Evolutionary conservation across 2,888 invertebrate species (phyloP).

Genomic region (Euplexia lucipara): DNA sequence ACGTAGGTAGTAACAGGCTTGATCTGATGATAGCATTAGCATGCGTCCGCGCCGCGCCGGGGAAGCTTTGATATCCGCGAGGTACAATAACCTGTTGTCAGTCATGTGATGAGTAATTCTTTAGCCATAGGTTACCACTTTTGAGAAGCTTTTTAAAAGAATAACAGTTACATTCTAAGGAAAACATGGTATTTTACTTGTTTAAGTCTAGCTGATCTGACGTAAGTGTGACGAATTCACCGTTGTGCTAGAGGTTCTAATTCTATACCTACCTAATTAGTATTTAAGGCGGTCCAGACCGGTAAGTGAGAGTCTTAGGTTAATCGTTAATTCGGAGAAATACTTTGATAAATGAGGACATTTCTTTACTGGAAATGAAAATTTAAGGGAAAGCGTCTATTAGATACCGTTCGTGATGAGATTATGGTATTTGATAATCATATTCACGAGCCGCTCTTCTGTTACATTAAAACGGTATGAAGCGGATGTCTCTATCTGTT

Average conservation of each 20-base stretch:
- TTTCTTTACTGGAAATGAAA: neutral
- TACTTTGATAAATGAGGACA: neutral
- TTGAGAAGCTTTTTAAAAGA: neutral
- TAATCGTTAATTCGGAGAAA: too few relatives aligned
- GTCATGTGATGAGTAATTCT: slow-evolving; percentile 25
- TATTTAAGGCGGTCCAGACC: neutral
- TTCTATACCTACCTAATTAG: neutral
- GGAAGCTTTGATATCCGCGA: slow-evolving; percentile 51
- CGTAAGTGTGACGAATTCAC: neutral
- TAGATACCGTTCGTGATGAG: neutral
- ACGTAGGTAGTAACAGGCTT: slow-evolving; percentile 63
- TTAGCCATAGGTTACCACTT: neutral
- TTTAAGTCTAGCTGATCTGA: neutral
- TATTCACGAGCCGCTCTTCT: neutral
- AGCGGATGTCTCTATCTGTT: slow-evolving; percentile 47
- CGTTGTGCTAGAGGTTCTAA: neutral
- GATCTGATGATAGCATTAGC: slow-evolving; percentile 24
- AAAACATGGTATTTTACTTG: neutral
- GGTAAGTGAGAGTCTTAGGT: neutral
- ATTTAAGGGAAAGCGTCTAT: too few relatives aligned
- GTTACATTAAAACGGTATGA: slow-evolving; percentile 17
- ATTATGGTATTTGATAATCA: neutral
- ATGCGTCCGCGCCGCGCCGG: slow-evolving; percentile 13
- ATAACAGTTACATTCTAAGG: neutral
- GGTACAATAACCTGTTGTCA: slow-evolving; percentile 61